These are phyloP conservation scores for Clunio marinus DNA, from an alignment of 2,888 invertebrate genomes.

Conservation along the genomic window DNA sequence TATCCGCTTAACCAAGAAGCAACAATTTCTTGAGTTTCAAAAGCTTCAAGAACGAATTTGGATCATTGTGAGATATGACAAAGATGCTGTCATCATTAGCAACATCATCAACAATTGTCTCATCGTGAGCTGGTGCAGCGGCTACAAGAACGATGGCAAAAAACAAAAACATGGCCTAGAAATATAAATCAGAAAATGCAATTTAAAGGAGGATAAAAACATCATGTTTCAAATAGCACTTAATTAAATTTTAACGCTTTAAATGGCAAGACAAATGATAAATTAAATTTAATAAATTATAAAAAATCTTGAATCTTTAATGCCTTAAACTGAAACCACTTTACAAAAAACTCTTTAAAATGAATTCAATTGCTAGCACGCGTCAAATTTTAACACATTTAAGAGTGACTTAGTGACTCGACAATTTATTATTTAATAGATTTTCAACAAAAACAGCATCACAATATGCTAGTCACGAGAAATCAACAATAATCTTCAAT, in stretches of 20 bases:
- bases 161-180: not conserved
- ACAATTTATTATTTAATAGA: too few species aligned
- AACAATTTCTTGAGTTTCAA: conserved; percentile 16
- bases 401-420: too few species aligned
- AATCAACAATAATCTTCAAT: not conserved
- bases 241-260: too few species aligned
- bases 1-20: conserved; percentile 17
- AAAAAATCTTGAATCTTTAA: too few species aligned
- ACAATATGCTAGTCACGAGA: not conserved
- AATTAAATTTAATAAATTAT: too few species aligned
- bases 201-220: too few species aligned
- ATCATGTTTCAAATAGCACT: too few species aligned
- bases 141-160: conserved; percentile 6
- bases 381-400: not conserved
- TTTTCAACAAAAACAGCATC: too few species aligned
- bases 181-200: too few species aligned
- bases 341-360: too few species aligned
- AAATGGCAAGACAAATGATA: too few species aligned
- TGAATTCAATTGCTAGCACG: not conserved
- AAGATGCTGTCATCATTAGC: conserved; percentile 3
- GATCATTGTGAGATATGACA: conserved; percentile 16
- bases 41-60: not conserved
- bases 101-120: conserved; percentile 19
- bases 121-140: conserved; percentile 26
- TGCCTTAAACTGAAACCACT: too few species aligned